Evolutionary conservation across 2,888 invertebrate species (phyloP).

Genomic region (Drosophila eohydei): DNA sequence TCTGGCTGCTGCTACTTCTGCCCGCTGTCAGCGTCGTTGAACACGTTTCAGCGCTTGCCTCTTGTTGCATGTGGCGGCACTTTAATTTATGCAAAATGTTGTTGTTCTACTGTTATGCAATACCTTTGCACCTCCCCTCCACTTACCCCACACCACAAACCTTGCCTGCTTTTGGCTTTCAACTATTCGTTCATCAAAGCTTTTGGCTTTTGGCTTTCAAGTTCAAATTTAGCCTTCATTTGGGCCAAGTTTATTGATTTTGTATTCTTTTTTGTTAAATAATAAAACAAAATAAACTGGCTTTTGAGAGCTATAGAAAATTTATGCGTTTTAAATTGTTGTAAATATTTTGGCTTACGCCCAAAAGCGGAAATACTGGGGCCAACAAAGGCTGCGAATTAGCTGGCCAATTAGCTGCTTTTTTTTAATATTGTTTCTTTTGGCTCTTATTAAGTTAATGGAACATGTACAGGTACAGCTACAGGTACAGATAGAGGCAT

Average conservation of each 20-base stretch:
- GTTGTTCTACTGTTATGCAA: conserved; percentile 64
- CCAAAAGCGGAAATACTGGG: conserved; percentile 15
- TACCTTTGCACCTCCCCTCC: not conserved
- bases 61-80: conserved; percentile 67
- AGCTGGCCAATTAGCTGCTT: conserved; percentile 30
- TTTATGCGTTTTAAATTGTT: conserved; percentile 39
- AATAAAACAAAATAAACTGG: conserved; percentile 8
- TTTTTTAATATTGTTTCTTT: conserved; percentile 19
- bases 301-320: conserved; percentile 5
- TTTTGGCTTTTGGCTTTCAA: conserved; percentile 36
- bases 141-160: not conserved
- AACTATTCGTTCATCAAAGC: conserved; percentile 14
- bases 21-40: conserved; percentile 60
- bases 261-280: conserved; percentile 16
- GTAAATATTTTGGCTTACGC: conserved; percentile 12
- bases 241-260: conserved; percentile 52
- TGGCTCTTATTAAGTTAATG: conserved; percentile 38
- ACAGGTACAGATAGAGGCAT: not conserved
- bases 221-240: conserved; percentile 48
- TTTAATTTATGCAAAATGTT: conserved; percentile 80
- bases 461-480: not conserved
- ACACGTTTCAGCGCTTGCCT: conserved; percentile 75
- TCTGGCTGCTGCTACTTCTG: not conserved
- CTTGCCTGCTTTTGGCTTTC: conserved; percentile 1
- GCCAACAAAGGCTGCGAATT: conserved; percentile 18